Conservation (phyloP, 2,797 vertebrate genomes). For the Centroberyx gerrardi region DNA sequence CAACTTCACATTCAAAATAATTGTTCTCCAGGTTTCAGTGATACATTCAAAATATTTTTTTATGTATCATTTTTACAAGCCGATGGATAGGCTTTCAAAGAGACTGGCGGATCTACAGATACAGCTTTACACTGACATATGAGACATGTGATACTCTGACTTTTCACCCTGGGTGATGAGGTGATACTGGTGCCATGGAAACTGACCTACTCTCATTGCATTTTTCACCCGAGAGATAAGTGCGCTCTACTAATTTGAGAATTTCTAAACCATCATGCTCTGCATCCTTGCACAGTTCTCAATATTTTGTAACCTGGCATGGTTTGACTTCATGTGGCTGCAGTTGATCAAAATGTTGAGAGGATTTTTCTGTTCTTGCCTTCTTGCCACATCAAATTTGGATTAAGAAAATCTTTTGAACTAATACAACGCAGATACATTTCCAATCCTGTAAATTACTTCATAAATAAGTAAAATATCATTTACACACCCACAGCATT, state of each 20-base stretch:
- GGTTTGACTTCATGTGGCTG: conserved; percentile 11
- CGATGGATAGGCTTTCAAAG: conserved; percentile 35
- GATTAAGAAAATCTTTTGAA: no score
- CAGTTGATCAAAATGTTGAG: no score
- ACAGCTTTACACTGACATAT: background rate
- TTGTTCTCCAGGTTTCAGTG: conserved; percentile 1
- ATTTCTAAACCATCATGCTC: conserved; percentile 47
- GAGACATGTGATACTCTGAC: conserved; percentile 80
- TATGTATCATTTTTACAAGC: conserved; percentile 10
- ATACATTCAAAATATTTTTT: conserved; percentile 41
- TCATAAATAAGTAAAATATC: no score
- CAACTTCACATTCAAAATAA: background rate
- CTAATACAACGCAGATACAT: no score
- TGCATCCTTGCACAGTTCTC: background rate
- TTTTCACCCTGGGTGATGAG: conserved; percentile 80
- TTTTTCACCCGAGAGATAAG: conserved; percentile 57
- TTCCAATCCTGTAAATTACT: no score
- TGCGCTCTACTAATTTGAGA: conserved; percentile 62
- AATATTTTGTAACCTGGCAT: background rate
- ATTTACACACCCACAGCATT: no score
- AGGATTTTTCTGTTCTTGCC: no score
- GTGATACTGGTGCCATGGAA: conserved; percentile 75
- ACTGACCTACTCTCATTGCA: conserved; percentile 68
- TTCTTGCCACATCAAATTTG: no score
- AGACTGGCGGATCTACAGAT: background rate